A percentile compares a stretch with the other conserved stretches of the same genome.
These are phyloP conservation scores for Falco punctatus DNA, from an alignment of 2,113 vertebrate species.

Conservation along the genomic window DNA sequence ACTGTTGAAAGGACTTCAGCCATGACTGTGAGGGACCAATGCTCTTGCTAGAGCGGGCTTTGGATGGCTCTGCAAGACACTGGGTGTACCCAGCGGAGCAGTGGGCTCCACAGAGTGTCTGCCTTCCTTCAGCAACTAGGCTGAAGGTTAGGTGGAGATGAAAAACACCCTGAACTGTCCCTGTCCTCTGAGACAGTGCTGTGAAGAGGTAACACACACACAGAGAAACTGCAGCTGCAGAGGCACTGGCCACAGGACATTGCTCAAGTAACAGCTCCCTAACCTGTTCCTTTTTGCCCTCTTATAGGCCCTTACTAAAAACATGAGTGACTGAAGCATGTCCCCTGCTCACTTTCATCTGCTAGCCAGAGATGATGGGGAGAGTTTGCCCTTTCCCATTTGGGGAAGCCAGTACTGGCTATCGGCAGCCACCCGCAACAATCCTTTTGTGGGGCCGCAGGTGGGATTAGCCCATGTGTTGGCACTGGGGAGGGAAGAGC, in stretches of 20 bases:
- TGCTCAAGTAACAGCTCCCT: neutral
- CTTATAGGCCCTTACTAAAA: neutral
- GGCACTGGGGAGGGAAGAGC: neutral
- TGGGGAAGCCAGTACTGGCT: neutral
- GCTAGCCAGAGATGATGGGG: neutral
- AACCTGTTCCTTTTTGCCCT: neutral
- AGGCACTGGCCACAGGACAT: neutral
- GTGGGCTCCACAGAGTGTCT: neutral
- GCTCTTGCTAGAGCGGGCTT: neutral
- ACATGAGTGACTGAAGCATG: fast-evolving
- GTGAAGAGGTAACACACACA: neutral
- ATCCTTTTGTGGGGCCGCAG: neutral
- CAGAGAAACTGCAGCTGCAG: neutral
- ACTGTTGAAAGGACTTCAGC: neutral
- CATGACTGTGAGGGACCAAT: fast-evolving
- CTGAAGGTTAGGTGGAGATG: neutral
- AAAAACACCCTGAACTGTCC: neutral
- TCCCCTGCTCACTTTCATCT: neutral
- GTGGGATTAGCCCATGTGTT: neutral
- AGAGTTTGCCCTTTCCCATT: neutral
- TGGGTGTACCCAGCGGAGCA: fast-evolving
- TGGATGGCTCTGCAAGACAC: fast-evolving
- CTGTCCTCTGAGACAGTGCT: neutral
- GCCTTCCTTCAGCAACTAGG: neutral
- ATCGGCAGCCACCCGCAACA: fast-evolving